Percentiles rank a stretch among this genome's conserved stretches.
Conservation (phyloP, 2,888 invertebrate species). For the Sarcophaga caerulescens region DNA sequence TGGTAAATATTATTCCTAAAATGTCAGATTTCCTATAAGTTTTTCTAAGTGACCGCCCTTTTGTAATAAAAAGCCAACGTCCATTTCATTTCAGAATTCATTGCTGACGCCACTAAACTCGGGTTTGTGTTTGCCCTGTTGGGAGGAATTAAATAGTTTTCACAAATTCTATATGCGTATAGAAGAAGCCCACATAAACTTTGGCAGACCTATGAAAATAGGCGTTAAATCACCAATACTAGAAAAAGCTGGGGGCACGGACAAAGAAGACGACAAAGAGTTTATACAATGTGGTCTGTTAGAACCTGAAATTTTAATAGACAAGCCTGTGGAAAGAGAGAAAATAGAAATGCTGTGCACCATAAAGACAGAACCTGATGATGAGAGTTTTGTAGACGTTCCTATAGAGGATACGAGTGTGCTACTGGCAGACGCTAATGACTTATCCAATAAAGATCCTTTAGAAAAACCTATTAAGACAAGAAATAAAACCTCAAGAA, state of each 20-base stretch:
- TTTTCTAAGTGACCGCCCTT: too few relatives aligned
- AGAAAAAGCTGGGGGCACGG: too few relatives aligned
- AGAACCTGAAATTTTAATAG: background rate
- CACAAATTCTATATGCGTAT: constrained; percentile 56
- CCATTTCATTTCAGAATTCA: background rate
- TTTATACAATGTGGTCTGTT: background rate
- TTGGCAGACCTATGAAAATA: background rate
- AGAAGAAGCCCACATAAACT: constrained; percentile 43
- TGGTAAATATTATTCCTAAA: constrained; percentile 39
- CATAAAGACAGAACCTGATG: too few relatives aligned
- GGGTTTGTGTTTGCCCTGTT: constrained; percentile 46
- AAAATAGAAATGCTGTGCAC: background rate
- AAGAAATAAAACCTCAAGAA: background rate
- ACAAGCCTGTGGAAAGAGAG: background rate
- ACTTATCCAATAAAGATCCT: constrained; percentile 4
- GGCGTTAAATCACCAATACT: too few relatives aligned
- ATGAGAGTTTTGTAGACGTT: background rate
- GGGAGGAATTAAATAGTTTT: constrained; percentile 48
- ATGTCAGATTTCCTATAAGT: background rate
- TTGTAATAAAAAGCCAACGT: background rate
- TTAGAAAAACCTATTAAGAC: constrained; percentile 20
- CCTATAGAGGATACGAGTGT: background rate
- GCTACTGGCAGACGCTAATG: background rate
- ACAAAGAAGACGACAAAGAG: too few relatives aligned
- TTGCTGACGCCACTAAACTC: background rate